These are phyloP conservation scores for Scelioninae gen. 1 DNA, from an alignment of 2,888 invertebrate genomes.

Conservation along the genomic window DNA sequence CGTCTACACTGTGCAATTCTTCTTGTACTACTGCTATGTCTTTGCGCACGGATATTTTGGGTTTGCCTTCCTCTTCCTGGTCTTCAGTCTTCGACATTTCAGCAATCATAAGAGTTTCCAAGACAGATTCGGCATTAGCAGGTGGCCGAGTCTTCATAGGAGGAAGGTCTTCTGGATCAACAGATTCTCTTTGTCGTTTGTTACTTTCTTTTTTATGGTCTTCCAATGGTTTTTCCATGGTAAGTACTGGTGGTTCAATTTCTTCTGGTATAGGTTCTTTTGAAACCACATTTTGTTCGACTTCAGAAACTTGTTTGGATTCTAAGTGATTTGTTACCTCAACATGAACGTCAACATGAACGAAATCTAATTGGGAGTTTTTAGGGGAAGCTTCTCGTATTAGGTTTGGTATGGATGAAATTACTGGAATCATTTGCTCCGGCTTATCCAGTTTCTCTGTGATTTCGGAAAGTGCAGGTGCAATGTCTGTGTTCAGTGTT, in stretches of 20 bases:
- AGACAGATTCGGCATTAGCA: conserved; percentile 33
- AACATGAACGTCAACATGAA: not conserved
- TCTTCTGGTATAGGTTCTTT: conserved; percentile 6
- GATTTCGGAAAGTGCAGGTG: not conserved
- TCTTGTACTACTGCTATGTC: conserved; percentile 12
- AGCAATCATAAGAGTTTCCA: conserved; percentile 47
- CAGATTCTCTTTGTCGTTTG: conserved; percentile 48
- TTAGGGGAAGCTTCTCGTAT: not conserved
- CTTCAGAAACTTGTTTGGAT: conserved; percentile 50
- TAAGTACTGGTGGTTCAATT: conserved; percentile 18
- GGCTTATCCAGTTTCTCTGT: not conserved
- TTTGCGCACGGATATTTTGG: conserved; percentile 50
- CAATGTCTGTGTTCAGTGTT: not conserved
- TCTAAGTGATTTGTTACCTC: conserved; percentile 18
- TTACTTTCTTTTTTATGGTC: conserved; percentile 40
- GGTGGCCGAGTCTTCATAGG: conserved; percentile 75
- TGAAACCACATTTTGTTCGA: not conserved
- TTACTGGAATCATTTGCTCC: not conserved
- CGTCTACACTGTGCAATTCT: conserved; percentile 36
- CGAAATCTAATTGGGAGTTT: not conserved
- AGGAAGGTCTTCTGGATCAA: conserved; percentile 74
- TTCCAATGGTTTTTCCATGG: not conserved
- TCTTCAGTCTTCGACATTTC: conserved; percentile 65
- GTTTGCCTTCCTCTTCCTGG: conserved; percentile 24
- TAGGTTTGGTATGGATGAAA: not conserved